Evolutionary conservation across 2,888 invertebrate genomes (phyloP), one percentile per base, ranked within the genome.

Genomic region (Lochmaea crataegi): DNA sequence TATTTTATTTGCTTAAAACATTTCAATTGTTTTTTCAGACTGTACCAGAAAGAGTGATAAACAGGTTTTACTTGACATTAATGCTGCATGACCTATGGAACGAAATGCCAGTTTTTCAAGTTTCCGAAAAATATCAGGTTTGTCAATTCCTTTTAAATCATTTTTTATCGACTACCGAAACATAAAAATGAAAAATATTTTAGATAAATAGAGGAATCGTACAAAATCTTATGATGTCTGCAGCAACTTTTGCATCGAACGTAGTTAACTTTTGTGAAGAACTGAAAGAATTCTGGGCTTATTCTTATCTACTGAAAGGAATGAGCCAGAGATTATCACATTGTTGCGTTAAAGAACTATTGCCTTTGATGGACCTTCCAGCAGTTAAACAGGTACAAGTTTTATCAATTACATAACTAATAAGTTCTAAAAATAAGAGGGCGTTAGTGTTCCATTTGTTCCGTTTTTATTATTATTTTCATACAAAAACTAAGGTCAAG

Each of bases 281-380:
- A 84, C 85, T 97, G 75, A 90, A 91, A 32, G 92, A 92, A 78
- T 92, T 96, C 86, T 97, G 96, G 96, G 90, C 93, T 56, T 96
- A 93, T 85, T 89, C 90, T 41, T 91, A 94, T 77, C 87, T 98
- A 75, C 88, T 99, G 71, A 89, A 87, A 26, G 91, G 91, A 75
- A 92, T 98, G 83, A 90, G 93, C 42, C 89, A 91, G 78, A 89
- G 93, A 73, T 89, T 98, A 80, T 91, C 93, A 75, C 92, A 94
- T 84, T 96, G 96, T 86, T 95, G 95, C 72, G 91, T 93, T 11
- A 88, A 90, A 0, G 96, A 97, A 80, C 88, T 98, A 69, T 88
- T 92, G 45, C 92, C 93, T 12, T 89, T 99, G 22, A 91, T 98
- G 92, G 94, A 96, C 78, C 89, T 98, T 78, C 97, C 98, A 1